Conservation (phyloP, 2,113 vertebrate species). For the Illadopsis cleaveri region DNA sequence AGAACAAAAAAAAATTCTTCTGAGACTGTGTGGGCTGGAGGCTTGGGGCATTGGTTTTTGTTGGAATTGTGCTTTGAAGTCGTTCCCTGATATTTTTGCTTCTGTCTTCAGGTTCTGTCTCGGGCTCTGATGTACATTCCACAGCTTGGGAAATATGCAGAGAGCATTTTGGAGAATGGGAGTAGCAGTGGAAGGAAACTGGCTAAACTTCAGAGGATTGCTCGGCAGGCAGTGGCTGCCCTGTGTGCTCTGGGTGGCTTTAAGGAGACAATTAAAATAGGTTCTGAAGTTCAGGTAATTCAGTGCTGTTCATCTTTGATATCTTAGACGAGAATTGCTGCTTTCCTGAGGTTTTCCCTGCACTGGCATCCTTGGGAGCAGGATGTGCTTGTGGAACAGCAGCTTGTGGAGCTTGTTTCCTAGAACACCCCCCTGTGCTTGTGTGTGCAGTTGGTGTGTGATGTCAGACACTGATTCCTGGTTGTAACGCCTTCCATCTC, state of each 20-base stretch:
- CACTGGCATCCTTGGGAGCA: not conserved
- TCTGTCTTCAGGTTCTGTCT: constrained; percentile 85
- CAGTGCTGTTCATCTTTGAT: not conserved
- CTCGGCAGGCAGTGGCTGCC: constrained; percentile 94
- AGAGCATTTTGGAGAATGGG: constrained; percentile 94
- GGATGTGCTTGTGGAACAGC: not conserved
- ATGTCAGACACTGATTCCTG: not conserved
- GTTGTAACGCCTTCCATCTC: not conserved
- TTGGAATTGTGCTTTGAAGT: constrained; percentile 31
- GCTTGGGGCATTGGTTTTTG: not conserved
- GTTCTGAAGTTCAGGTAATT: constrained; percentile 96
- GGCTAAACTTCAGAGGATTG: constrained; percentile 92
- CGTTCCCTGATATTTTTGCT: not conserved
- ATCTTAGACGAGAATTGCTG: not conserved
- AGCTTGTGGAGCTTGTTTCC: not conserved
- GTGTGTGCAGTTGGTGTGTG: not conserved
- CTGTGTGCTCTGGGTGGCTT: constrained; percentile 97
- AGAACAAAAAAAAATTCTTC: constrained; percentile 2
- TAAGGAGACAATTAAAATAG: constrained; percentile 98
- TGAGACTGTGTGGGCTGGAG: constrained; percentile 45
- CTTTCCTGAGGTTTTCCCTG: not conserved
- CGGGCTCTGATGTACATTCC: constrained; percentile 97
- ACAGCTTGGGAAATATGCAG: constrained; percentile 93
- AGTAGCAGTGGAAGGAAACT: constrained; percentile 93
- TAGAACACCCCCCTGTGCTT: not conserved